Conservation (phyloP, 2,797 vertebrate species). For the Notamacropus eugenii region DNA sequence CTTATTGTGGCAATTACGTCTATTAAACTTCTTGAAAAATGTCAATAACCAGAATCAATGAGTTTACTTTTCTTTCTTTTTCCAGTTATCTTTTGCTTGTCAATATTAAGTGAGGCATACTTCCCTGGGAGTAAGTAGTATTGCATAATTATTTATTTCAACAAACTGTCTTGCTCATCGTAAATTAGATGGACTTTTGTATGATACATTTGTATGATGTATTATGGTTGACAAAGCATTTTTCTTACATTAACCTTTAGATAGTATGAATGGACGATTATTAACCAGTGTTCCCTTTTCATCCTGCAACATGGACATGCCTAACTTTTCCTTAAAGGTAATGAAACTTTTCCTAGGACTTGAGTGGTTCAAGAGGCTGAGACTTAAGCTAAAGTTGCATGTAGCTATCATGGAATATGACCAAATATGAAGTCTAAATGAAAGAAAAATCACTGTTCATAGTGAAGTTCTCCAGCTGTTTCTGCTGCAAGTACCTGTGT, state of each 20-base stretch:
- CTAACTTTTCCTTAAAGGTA: not conserved
- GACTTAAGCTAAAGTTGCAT: not conserved
- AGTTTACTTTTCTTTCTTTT: not conserved
- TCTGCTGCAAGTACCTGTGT: not conserved
- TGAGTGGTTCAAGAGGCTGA: not conserved
- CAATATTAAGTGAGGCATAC: not conserved
- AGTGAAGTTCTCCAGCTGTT: not conserved
- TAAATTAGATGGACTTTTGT: not conserved
- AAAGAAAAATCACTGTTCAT: not conserved
- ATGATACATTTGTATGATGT: not conserved
- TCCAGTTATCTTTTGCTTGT: not conserved
- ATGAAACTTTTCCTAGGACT: not conserved
- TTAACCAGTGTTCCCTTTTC: not conserved
- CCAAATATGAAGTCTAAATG: not conserved
- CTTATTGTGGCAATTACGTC: not conserved
- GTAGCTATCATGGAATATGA: not conserved
- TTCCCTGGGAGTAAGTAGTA: not conserved
- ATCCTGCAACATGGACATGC: not conserved
- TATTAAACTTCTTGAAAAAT: not conserved
- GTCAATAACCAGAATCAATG: not conserved
- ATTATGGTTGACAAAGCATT: not conserved
- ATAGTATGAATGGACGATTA: not conserved
- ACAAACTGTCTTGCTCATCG: conserved; percentile 21
- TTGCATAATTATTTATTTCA: not conserved
- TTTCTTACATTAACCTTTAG: not conserved